A percentile compares a stretch with the other conserved stretches of the same genome.
phyloP scores from a whole-genome alignment of 23 tunicate species.

The Oikopleura albicans region DNA sequence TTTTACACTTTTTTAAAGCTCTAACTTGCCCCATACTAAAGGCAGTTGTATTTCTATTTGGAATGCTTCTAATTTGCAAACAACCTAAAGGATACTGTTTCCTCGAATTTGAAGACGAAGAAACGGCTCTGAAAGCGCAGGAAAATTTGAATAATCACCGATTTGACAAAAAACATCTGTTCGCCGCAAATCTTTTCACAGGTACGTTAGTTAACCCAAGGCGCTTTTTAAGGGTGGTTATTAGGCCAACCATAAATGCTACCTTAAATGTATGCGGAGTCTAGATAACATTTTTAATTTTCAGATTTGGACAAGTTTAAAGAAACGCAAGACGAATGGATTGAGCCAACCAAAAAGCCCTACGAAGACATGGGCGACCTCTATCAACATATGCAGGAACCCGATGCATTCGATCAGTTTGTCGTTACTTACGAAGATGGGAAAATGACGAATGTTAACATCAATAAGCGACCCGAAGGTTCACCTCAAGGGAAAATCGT shows the following conservation, averaged over 20 bases:
- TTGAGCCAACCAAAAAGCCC: not conserved
- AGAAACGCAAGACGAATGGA: not conserved
- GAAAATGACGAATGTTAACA: slow-evolving; percentile 43
- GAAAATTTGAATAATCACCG: slow-evolving; percentile 37
- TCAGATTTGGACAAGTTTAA: not conserved
- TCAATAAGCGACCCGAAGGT: slow-evolving; percentile 46
- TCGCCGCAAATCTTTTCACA: slow-evolving; percentile 50
- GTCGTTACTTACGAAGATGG: slow-evolving; percentile 70
- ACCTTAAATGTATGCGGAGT: too few species aligned
- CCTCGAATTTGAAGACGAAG: slow-evolving; percentile 36
- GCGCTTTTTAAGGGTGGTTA: too few species aligned
- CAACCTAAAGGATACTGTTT: slow-evolving; percentile 31
- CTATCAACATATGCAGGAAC: slow-evolving; percentile 52
- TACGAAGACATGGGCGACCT: slow-evolving; percentile 37
- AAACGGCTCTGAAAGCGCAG: slow-evolving; percentile 39
- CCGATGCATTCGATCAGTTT: slow-evolving; percentile 72
- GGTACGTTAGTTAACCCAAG: too few species aligned
- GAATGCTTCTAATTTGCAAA: not conserved
- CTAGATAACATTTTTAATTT: too few species aligned
- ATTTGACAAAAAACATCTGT: slow-evolving; percentile 64
- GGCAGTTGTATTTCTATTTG: too few species aligned
- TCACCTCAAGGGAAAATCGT: too few species aligned
- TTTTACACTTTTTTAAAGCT: too few species aligned
- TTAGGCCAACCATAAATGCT: too few species aligned
- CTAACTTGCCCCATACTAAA: too few species aligned